phyloP scores from a whole-genome alignment of 2,888 invertebrate genomes.

The Criorhina ranunculi region DNA sequence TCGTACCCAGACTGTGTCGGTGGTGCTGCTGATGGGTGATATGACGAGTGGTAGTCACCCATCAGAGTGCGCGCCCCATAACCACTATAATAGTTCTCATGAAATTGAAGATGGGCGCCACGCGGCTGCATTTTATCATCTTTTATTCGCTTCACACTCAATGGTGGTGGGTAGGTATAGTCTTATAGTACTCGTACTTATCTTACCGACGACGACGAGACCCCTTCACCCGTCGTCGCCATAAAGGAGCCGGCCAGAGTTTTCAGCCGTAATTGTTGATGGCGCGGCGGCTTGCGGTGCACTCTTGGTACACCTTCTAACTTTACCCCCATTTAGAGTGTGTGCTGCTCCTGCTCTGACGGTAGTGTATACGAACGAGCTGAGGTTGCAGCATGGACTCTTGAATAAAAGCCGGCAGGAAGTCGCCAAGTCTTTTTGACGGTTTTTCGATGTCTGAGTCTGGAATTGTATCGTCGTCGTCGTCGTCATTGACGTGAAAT shows the following conservation, averaged over 20 bases:
- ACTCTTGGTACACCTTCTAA: conserved; percentile 54
- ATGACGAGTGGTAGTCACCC: conserved; percentile 66
- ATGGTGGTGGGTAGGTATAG: conserved; percentile 29
- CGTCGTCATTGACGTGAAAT: conserved; percentile 25
- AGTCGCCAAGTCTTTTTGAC: conserved; percentile 74
- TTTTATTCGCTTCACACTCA: conserved; percentile 69
- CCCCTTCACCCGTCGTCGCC: conserved; percentile 55
- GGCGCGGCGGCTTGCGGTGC: conserved; percentile 61
- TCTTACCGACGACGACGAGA: conserved; percentile 53
- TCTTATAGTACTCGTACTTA: conserved; percentile 64
- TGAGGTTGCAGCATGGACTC: conserved; percentile 31
- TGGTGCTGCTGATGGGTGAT: conserved; percentile 61
- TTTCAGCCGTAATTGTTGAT: conserved; percentile 66
- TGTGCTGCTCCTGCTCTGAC: conserved; percentile 21
- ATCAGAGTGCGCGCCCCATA: conserved; percentile 55
- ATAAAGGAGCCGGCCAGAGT: conserved; percentile 61
- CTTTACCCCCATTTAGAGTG: conserved; percentile 57
- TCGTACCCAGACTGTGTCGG: conserved; percentile 30
- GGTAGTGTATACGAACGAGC: conserved; percentile 17
- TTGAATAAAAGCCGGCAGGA: conserved; percentile 63
- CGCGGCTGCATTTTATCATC: conserved; percentile 76
- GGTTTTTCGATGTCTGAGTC: conserved; percentile 69
- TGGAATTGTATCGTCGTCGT: conserved; percentile 59
- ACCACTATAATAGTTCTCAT: conserved; percentile 50
- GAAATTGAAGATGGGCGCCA: conserved; percentile 77